These are phyloP conservation scores for Papilio helenus DNA, from an alignment of 1,140 invertebrate genomes.

Conservation along the genomic window DNA sequence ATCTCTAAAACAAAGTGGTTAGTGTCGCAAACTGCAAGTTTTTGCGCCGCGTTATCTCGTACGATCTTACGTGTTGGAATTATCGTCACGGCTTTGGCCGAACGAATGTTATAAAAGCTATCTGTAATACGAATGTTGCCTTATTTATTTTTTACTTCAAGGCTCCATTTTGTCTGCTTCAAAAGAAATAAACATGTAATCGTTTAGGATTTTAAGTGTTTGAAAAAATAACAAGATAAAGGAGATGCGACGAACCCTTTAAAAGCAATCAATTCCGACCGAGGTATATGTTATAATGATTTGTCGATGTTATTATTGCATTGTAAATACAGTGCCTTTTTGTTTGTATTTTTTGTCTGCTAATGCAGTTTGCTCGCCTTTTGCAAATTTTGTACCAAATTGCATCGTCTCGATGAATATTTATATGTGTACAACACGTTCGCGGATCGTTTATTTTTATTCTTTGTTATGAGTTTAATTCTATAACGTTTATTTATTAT, in stretches of 20 bases:
- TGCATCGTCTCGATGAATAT: background rate
- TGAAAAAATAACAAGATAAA: conserved; percentile 38
- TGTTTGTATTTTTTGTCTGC: conserved; percentile 14
- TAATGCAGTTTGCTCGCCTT: conserved; percentile 26
- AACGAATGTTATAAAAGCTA: conserved; percentile 50
- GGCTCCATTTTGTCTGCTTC: conserved; percentile 41
- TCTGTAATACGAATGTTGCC: conserved; percentile 39
- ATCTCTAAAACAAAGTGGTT: conserved; percentile 78
- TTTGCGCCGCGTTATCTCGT: conserved; percentile 60
- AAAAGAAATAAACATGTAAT: conserved; percentile 33
- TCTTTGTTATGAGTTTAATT: conserved; percentile 21
- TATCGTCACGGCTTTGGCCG: conserved; percentile 49
- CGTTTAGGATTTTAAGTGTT: conserved; percentile 33
- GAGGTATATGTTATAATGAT: conserved; percentile 27
- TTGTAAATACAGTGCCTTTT: background rate
- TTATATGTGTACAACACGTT: background rate
- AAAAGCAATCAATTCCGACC: conserved; percentile 31
- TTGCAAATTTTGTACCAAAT: conserved; percentile 12
- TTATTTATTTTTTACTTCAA: conserved; percentile 42
- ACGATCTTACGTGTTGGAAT: conserved; percentile 51
- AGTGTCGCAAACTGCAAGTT: conserved; percentile 69
- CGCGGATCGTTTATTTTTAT: conserved; percentile 21
- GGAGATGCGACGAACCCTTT: conserved; percentile 22
- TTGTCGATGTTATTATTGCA: conserved; percentile 22
- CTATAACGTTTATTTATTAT: background rate